Evolutionary conservation across 1,140 invertebrate species (phyloP).

Genomic region (Drosophila nannoptera): DNA sequence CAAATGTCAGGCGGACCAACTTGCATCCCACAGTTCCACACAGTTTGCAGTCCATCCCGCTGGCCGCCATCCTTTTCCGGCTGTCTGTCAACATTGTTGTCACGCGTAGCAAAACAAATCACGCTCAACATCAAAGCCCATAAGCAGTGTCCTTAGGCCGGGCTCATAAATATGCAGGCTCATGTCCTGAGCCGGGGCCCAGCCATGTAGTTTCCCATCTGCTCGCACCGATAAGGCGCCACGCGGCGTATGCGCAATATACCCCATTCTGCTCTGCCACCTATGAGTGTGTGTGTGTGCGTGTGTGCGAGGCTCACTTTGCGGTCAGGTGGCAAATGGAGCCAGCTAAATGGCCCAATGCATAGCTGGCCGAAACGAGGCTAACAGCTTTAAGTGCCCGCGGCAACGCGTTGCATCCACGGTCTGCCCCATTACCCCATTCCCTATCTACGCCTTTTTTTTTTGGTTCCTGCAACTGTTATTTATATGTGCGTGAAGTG

Average conservation of each 20-base stretch:
- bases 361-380: constrained; percentile 31
- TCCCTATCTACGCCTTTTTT: constrained; percentile 4
- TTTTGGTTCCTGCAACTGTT: constrained; percentile 23
- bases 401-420: constrained; percentile 29
- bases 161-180: constrained; percentile 66
- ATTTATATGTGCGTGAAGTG: constrained; percentile 34
- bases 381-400: constrained; percentile 57
- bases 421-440: neutral
- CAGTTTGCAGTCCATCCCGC: neutral
- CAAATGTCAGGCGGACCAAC: neutral
- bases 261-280: constrained; percentile 11
- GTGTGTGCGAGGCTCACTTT: constrained; percentile 1
- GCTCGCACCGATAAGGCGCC: constrained; percentile 41
- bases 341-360: constrained; percentile 14
- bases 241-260: constrained; percentile 55
- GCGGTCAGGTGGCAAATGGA: constrained; percentile 22
- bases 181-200: constrained; percentile 37
- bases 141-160: constrained; percentile 36
- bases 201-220: constrained; percentile 5
- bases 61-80: neutral
- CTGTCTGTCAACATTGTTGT: constrained; percentile 28
- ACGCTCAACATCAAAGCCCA: constrained; percentile 33
- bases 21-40: neutral
- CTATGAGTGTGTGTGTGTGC: neutral
- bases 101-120: constrained; percentile 48